A percentile compares a stretch with the other conserved stretches of the same genome.
Conservation (phyloP, 2,113 vertebrate genomes). For the Toxotes chatareus region DNA sequence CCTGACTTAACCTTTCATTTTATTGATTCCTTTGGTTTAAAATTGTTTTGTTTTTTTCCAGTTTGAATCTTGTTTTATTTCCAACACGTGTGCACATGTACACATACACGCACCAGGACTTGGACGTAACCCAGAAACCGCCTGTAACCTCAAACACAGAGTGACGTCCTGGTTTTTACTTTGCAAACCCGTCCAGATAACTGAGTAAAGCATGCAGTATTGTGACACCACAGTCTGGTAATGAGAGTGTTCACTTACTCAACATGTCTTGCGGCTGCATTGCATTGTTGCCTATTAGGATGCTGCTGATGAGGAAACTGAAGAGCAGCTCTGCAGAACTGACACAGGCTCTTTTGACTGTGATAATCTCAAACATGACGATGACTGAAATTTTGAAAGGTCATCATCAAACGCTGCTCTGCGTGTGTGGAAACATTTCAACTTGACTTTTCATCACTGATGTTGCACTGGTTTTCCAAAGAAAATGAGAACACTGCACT, state of each 20-base stretch:
- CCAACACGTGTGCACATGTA: too few relatives aligned
- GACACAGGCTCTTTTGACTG: neutral
- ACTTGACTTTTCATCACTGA: neutral
- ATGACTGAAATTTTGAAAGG: constrained; percentile 25
- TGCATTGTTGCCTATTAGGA: constrained; percentile 20
- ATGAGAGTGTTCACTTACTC: constrained; percentile 47
- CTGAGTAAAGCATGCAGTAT: neutral
- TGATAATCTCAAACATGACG: neutral
- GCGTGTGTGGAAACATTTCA: constrained; percentile 3
- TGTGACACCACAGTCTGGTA: constrained; percentile 34
- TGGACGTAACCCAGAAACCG: neutral
- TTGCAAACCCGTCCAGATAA: constrained; percentile 1
- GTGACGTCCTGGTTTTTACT: neutral
- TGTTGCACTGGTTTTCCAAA: neutral
- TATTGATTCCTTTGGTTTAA: too few relatives aligned
- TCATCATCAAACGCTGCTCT: neutral
- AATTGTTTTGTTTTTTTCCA: too few relatives aligned
- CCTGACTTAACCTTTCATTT: too few relatives aligned
- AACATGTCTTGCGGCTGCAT: constrained; percentile 42
- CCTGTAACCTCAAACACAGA: neutral
- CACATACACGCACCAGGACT: too few relatives aligned
- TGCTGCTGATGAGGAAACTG: constrained; percentile 19
- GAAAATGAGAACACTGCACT: neutral
- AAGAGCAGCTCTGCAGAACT: neutral
- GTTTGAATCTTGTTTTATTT: too few relatives aligned